Evolutionary conservation across 2,113 vertebrate species (phyloP).

Genomic region (Gobiocypris rarus): DNA sequence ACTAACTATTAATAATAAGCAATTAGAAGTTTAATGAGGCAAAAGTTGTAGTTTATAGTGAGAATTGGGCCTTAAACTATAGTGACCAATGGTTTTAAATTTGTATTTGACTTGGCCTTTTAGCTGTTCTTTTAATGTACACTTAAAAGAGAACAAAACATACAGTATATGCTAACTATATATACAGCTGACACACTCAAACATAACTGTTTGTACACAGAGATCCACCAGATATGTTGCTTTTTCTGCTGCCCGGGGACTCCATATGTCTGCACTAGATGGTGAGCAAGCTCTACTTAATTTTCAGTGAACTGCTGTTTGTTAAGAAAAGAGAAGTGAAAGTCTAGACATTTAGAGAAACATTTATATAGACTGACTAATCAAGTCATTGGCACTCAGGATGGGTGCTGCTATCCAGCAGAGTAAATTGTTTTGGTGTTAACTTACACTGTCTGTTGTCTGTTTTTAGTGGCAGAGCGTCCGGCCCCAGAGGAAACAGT

Average conservation of each 20-base stretch:
- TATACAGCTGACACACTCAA: neutral
- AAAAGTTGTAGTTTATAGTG: too few species aligned
- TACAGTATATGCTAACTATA: too few species aligned
- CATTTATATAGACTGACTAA: neutral
- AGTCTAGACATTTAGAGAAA: constrained; percentile 1
- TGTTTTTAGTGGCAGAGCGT: constrained; percentile 69
- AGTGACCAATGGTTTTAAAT: too few species aligned
- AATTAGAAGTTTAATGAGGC: too few species aligned
- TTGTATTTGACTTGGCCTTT: neutral
- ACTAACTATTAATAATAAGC: too few species aligned
- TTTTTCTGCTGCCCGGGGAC: constrained; percentile 52
- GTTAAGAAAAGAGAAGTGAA: neutral
- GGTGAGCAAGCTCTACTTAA: constrained; percentile 66
- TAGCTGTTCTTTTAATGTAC: neutral
- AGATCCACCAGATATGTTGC: constrained; percentile 63
- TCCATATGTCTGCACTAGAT: constrained; percentile 77
- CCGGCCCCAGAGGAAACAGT: constrained; percentile 75
- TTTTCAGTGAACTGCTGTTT: neutral
- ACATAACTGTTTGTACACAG: constrained; percentile 55
- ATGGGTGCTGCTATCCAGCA: neutral
- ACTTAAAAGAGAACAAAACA: neutral
- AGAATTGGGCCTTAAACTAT: too few species aligned
- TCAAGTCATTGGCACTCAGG: too few species aligned
- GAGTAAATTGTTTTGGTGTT: neutral
- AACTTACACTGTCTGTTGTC: neutral